These are phyloP conservation scores for Alosa sapidissima DNA, from an alignment of 2,797 vertebrate species.

Conservation along the genomic window DNA sequence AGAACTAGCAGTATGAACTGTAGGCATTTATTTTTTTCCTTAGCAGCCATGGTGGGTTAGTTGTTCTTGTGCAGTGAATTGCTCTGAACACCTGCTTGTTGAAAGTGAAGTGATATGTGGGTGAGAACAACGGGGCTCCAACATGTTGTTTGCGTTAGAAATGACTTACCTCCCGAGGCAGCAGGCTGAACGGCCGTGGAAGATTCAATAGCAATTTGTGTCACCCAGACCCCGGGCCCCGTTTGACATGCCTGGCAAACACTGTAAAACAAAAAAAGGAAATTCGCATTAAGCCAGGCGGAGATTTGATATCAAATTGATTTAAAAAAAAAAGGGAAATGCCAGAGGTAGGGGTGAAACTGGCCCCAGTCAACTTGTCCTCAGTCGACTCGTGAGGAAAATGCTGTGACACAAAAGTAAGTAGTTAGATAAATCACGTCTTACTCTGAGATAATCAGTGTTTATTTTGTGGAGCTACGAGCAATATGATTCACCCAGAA, in stretches of 20 bases:
- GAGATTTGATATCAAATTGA: neutral
- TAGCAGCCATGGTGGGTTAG: constrained; percentile 66
- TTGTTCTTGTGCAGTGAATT: constrained; percentile 65
- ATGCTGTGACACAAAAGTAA: neutral
- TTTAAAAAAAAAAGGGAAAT: neutral
- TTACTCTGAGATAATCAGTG: neutral
- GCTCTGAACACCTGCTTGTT: constrained; percentile 61
- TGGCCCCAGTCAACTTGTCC: neutral
- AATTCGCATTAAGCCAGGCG: constrained; percentile 47
- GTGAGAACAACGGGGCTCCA: constrained; percentile 60
- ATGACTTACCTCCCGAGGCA: constrained; percentile 58
- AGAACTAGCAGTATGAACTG: neutral
- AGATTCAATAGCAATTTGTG: constrained; percentile 60
- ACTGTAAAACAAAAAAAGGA: constrained; percentile 52
- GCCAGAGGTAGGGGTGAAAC: neutral
- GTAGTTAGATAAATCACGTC: neutral
- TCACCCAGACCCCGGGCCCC: constrained; percentile 51
- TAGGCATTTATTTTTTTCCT: constrained; percentile 43
- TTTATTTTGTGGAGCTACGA: neutral
- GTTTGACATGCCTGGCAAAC: constrained; percentile 54
- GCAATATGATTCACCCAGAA: neutral
- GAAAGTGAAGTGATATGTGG: constrained; percentile 64
- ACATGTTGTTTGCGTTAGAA: constrained; percentile 66
- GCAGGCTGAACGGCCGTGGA: constrained; percentile 60
- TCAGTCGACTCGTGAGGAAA: neutral